Conservation (phyloP, 2,888 invertebrate species). For the Drosophila heteroneura region DNA sequence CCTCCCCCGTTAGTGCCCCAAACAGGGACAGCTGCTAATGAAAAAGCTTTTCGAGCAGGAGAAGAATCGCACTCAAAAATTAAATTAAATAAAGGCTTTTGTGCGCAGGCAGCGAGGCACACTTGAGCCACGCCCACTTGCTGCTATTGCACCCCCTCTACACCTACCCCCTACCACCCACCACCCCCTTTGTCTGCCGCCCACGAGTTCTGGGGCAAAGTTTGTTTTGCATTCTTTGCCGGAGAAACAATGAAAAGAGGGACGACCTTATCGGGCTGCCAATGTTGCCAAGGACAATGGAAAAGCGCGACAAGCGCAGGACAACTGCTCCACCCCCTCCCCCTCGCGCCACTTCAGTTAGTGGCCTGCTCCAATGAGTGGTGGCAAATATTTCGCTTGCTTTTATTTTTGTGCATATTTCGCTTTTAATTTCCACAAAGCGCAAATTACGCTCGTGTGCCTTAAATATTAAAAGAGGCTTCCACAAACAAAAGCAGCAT, state of each 20-base stretch:
- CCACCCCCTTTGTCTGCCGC: conserved; percentile 12
- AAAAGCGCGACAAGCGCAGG: conserved; percentile 36
- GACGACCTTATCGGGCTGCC: conserved; percentile 55
- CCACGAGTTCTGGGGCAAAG: conserved; percentile 51
- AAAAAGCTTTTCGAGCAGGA: conserved; percentile 51
- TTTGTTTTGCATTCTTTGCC: conserved; percentile 59
- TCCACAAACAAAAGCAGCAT: conserved; percentile 11
- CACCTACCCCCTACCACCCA: neutral
- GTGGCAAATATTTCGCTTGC: conserved; percentile 49
- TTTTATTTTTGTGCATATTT: conserved; percentile 59
- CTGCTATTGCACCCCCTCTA: neutral
- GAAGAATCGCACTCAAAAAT: conserved; percentile 67
- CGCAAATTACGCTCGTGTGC: conserved; percentile 75
- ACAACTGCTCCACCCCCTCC: conserved; percentile 36
- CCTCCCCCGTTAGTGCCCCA: neutral
- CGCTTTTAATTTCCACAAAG: conserved; percentile 67
- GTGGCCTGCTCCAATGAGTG: conserved; percentile 37
- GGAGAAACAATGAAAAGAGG: conserved; percentile 47
- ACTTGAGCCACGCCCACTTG: conserved; percentile 53
- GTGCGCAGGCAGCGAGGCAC: conserved; percentile 56
- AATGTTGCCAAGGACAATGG: conserved; percentile 62
- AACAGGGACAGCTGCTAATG: conserved; percentile 56
- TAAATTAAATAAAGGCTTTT: conserved; percentile 83
- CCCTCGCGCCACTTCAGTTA: neutral
- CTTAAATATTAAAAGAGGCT: conserved; percentile 57